Conservation (phyloP, 1,140 invertebrate species). For the Penaeus chinensis region DNA sequence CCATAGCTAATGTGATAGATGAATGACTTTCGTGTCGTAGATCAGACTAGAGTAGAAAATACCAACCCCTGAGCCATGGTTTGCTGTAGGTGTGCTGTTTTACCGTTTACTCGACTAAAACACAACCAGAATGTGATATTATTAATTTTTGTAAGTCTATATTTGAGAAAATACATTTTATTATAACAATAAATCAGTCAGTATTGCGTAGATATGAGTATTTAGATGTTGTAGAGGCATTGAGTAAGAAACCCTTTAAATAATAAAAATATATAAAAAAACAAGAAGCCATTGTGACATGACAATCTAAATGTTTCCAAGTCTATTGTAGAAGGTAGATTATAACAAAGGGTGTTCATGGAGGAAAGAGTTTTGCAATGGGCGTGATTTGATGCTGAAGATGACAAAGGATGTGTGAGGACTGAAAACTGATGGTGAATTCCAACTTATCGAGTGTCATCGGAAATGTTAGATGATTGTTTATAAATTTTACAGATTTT, state of each 20-base stretch:
- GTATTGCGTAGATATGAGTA: conserved; percentile 6
- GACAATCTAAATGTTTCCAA: conserved; percentile 52
- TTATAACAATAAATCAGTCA: background rate
- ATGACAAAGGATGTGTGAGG: background rate
- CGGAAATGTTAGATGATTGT: background rate
- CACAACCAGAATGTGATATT: conserved; percentile 40
- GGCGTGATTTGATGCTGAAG: background rate
- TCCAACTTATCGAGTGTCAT: background rate
- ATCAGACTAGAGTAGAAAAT: no score
- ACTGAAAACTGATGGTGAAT: background rate
- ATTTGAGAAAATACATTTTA: conserved; percentile 18
- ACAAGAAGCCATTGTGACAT: conserved; percentile 37
- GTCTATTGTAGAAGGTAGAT: conserved; percentile 19
- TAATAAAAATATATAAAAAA: background rate
- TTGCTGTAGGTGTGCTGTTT: no score
- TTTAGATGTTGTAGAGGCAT: background rate
- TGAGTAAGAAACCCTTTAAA: background rate
- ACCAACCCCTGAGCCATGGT: no score
- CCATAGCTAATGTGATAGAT: no score
- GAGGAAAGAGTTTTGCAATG: background rate
- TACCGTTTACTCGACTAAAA: conserved; percentile 33
- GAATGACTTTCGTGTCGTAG: no score
- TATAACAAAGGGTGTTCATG: background rate
- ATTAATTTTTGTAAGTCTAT: conserved; percentile 26
- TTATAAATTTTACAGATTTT: no score